phyloP scores from a whole-genome alignment of 2,113 vertebrate species.

The Labeo catla region DNA sequence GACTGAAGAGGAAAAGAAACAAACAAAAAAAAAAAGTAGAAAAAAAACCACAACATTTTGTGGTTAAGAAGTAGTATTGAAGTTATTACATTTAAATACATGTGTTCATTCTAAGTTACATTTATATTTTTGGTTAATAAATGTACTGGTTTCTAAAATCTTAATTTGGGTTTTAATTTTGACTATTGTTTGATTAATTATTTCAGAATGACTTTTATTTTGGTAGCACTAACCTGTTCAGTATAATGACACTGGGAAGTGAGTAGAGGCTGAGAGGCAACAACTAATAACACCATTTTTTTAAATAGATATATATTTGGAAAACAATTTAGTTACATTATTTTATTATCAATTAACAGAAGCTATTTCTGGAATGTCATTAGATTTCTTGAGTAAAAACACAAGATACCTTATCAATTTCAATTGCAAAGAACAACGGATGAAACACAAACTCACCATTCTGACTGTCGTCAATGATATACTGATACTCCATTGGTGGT shows the following conservation, averaged over 20 bases:
- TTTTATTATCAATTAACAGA: neutral
- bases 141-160: neutral
- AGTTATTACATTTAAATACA: neutral
- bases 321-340: neutral
- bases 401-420: neutral
- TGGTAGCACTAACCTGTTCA: neutral
- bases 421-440: neutral
- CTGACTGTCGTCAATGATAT: slow-evolving; percentile 90
- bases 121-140: neutral
- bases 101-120: neutral
- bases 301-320: neutral
- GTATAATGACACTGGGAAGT: neutral
- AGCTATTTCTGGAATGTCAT: neutral
- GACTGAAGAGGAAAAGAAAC: neutral
- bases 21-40: no score
- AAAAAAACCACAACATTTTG: neutral
- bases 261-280: neutral
- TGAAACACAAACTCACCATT: slow-evolving; percentile 79
- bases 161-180: neutral
- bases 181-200: neutral
- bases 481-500: slow-evolving; percentile 86
- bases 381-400: neutral
- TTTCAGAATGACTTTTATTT: neutral
- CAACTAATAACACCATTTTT: neutral
- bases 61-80: neutral